phyloP scores from a whole-genome alignment of 2,113 vertebrate species.

The Cebus imitator region DNA sequence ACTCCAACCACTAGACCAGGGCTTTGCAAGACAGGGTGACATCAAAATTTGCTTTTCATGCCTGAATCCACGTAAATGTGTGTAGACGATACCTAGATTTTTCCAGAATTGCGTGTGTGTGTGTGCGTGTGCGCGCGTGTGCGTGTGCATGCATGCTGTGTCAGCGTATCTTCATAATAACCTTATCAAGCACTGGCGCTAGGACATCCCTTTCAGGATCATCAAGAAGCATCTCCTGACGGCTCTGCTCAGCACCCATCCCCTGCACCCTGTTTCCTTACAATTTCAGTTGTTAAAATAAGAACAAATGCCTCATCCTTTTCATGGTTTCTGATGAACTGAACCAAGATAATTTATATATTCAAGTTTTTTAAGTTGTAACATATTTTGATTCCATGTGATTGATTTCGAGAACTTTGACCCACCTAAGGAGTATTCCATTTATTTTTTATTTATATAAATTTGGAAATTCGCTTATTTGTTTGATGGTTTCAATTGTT shows the following conservation, averaged over 20 bases:
- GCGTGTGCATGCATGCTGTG: neutral
- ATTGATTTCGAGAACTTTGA: neutral
- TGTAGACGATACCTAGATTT: fast-evolving
- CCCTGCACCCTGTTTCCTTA: neutral
- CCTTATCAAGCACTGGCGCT: fast-evolving
- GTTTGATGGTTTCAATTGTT: neutral
- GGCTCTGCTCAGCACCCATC: too few species aligned
- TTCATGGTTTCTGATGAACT: neutral
- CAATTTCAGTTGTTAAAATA: neutral
- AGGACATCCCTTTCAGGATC: fast-evolving
- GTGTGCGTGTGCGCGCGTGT: too few species aligned
- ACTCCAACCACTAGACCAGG: neutral
- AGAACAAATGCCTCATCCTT: neutral
- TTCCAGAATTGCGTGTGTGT: neutral
- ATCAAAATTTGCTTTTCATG: fast-evolving
- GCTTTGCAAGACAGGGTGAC: neutral
- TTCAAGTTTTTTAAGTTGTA: neutral
- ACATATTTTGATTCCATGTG: neutral
- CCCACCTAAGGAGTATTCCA: neutral
- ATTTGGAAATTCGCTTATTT: neutral
- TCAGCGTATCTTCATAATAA: neutral
- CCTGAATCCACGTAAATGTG: fast-evolving
- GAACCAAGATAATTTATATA: neutral
- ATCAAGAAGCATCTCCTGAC: fast-evolving
- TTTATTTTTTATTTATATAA: neutral